A percentile compares a stretch with the other conserved stretches of the same genome.
These are phyloP conservation scores for Dexiosoma caninum DNA, from an alignment of 2,888 invertebrate genomes.

Conservation along the genomic window DNA sequence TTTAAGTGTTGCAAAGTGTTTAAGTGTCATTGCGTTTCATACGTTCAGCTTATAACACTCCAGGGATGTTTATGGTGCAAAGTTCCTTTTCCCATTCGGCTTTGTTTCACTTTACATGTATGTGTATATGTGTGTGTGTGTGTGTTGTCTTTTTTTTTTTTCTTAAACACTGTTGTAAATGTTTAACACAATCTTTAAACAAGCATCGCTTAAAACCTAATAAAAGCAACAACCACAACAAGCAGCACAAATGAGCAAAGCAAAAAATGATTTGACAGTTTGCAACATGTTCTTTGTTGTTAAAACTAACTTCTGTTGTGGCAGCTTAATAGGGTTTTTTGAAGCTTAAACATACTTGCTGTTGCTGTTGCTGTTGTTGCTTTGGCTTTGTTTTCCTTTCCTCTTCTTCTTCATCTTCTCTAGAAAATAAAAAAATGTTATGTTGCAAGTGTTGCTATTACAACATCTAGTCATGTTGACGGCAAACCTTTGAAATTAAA, in stretches of 20 bases:
- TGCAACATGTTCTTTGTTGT: conserved; percentile 58
- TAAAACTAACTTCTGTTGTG: conserved; percentile 59
- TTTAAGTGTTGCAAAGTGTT: conserved; percentile 18
- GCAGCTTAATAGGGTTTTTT: conserved; percentile 33
- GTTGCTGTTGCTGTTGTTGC: neutral
- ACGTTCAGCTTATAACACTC: conserved; percentile 51
- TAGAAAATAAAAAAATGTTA: conserved; percentile 35
- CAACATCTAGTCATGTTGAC: conserved; percentile 59
- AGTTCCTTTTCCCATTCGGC: conserved; percentile 38
- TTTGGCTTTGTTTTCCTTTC: neutral
- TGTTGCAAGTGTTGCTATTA: conserved; percentile 60
- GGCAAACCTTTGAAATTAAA: conserved; percentile 49
- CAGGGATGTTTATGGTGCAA: conserved; percentile 15
- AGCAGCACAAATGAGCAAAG: neutral
- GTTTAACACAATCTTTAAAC: conserved; percentile 59
- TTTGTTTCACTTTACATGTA: neutral
- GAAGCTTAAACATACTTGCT: conserved; percentile 14
- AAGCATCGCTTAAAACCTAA: conserved; percentile 39
- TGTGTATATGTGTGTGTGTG: neutral
- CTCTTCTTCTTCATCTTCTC: too few relatives aligned
- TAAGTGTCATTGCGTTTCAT: conserved; percentile 45
- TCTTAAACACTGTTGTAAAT: conserved; percentile 35
- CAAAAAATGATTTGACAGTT: conserved; percentile 55
- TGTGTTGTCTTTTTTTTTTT: conserved; percentile 22
- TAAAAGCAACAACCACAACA: conserved; percentile 33